These are phyloP conservation scores for Caenorhabditis remanei DNA, from an alignment of 1,140 invertebrate genomes.

Conservation along the genomic window DNA sequence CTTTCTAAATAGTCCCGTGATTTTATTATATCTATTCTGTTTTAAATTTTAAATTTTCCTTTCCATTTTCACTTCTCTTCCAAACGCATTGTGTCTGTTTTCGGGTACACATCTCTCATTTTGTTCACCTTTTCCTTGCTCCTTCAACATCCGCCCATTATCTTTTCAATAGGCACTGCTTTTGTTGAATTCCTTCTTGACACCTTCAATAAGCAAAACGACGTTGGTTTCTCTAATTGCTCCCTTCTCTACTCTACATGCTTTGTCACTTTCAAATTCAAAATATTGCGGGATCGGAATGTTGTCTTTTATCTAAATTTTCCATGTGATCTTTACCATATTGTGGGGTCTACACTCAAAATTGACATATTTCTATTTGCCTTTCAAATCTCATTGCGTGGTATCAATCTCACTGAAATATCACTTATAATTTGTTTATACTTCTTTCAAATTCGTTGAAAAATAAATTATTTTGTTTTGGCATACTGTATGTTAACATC, in stretches of 20 bases:
- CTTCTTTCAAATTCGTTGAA: not conserved
- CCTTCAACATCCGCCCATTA: conserved; percentile 45
- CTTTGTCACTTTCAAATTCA: not conserved
- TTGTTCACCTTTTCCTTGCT: conserved; percentile 46
- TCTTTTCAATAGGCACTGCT: conserved; percentile 47
- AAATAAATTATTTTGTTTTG: not conserved
- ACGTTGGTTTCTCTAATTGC: conserved; percentile 46
- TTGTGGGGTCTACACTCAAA: not conserved
- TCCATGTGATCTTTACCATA: conserved; percentile 10
- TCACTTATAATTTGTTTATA: not conserved
- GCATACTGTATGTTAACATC: too few relatives aligned
- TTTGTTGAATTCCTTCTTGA: conserved; percentile 43
- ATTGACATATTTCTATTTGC: conserved; percentile 50
- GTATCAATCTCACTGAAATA: conserved; percentile 11
- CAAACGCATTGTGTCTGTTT: conserved; percentile 33
- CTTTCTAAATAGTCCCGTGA: not conserved
- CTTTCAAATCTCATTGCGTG: conserved; percentile 10
- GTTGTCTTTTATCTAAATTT: not conserved
- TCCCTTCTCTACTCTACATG: not conserved
- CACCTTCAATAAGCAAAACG: conserved; percentile 54
- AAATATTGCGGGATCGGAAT: conserved; percentile 26
- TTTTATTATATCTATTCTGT: too few relatives aligned
- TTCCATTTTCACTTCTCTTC: not conserved
- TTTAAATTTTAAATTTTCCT: not conserved
- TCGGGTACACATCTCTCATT: conserved; percentile 37